Base-by-base conservation (phyloP, 1,140 invertebrate genomes). In the Halyomorpha halys region DNA sequence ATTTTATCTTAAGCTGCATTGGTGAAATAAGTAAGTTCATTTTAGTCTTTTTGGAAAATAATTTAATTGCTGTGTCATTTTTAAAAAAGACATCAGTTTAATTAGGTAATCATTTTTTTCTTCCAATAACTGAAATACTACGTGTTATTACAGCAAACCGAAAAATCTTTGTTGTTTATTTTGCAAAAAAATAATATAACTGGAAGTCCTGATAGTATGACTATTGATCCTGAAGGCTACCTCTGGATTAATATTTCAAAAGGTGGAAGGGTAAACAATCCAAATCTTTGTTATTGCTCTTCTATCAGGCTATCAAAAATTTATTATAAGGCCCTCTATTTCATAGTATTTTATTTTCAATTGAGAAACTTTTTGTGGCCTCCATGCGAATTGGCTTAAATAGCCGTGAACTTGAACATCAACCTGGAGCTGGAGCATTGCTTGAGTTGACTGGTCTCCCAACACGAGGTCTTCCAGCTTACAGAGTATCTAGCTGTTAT, bases 181-280 rank as follows among this genome's bases (percentile, higher is more conserved):
- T 77, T 27, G 65, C 71, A n/a, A 39, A 67, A 70, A 9, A 74
- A 78, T 49, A 73, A 76, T 34, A 62, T 79, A 1, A 51, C 68
- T 14, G 83, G 82, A 1, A 67, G 80, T 21, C 84, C 85, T 0
- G 84, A 86, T 71, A 85, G 85, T 23, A 86, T 87, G 84, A 84
- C 84, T 0, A 85, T 85, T 34, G 85, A 87, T 71, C 72, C 70
- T 9, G 69, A 79, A 62, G 83, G 79, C 18, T 81, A 85, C 70
- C 70, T 87, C 0, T 87, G 85, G 85, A 74, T 87, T 18, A 83
- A 83, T 8, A 69, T 79, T 56, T 85, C 77, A 71, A 77, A 77
- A 27, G 79, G 78, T 6, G 72, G 74, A 39, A 61, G 65, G 61
- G 71, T 72, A 19, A 51, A 2, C 4, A 39, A 30, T 4, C n/a